Base-by-base conservation (phyloP, 2,888 invertebrate genomes). In the Smittia sp. region DNA sequence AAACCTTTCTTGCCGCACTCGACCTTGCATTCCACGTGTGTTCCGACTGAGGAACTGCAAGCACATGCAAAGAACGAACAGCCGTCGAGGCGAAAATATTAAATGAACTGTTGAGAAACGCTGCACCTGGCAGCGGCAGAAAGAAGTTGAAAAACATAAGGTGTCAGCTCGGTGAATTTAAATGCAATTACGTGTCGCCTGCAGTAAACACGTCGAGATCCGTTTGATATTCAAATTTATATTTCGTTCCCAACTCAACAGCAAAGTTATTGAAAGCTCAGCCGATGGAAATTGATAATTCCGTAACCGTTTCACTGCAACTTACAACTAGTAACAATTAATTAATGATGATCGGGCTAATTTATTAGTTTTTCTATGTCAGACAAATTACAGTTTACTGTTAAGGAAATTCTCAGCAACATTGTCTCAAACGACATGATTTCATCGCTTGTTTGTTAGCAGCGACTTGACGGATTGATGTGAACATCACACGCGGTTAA, bases 11-110 rank as follows among this genome's bases (percentile, higher is more conserved):
- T 15, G 46, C 46, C 15, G 11, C 4, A n/a, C 15, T 46, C 46
- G 46, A 46, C 46, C 46, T 46, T 46, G 46, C 46, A 46, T 46
- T 46, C 46, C 46, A 46, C 46, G 32, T 32, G 32, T 32, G 32
- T 32, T 46, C n/a, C 46, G n/a, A 11, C 11, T 46, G 46, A 46
- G 11, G 15, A 46, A 46, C n/a, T 46, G 38, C 38, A 38, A 9
- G 38, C 6, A 38, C 38, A 52, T 52, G 52, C 52, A 52, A 52
- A 52, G 13, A 7, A 13, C 6, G 9, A 4, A 58, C 1, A 18
- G 58, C 58, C 18, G 15, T 58, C n/a, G 22, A 58, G 9, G 15
- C 7, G 22, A 46, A 58, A 58, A 58, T 18, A 46, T 15, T n/a
- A 46, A 46, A 46, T n/a, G 46, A 13, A 3, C 46, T 13, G 46